Evolutionary conservation across 2,888 invertebrate genomes (phyloP), one percentile per base, ranked within the genome.

Genomic region (Epistrophe eligans): DNA sequence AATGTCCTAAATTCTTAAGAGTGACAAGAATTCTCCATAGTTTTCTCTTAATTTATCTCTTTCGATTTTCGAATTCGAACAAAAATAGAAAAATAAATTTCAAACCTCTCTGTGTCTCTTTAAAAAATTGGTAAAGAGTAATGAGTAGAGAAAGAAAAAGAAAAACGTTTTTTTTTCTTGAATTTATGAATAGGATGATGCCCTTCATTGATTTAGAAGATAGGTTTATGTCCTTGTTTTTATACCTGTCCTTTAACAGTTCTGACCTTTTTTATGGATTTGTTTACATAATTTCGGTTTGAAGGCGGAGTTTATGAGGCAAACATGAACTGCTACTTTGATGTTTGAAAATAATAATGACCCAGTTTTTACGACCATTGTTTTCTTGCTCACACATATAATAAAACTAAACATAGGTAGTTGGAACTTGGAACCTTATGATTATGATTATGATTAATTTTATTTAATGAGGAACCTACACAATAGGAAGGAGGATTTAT

Each of bases 301-400:
- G 70, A 72, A 77, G 62, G 84, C 84, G 84, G 84, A 85, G 84
- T 84, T 81, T 77, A 66, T 48, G 48, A 62, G 43, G 70, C 74
- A 83, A 83, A 79, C 83, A 83, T 38, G 19, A 40, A 66, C 28
- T 66, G 32, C 13, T 66, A 35, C 35, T 79, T 83, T 74, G 57
- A 70, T 57, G 28, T 57, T 70, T 32, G 72, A 50, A 66, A 58
- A 74, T 73, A 70, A 50, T 74, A 64, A 73, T 6, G 35, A 35
- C 70, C 79, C 35, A 83, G 70, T 55, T 83, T 79, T 83, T 70
- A 60, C n/a, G 62, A 62, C 38, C 38, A 62, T 48, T 24, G 55
- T 55, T 24, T 70, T 52, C 32, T 48, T 48, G 15, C 66, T 32
- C n/a, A n/a, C n/a, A n/a, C n/a, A 11, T 32, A 48, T 45, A 62